A percentile compares a stretch with the other conserved stretches of the same genome.
These are phyloP conservation scores for Pediacus dermestoides DNA, from an alignment of 2,888 invertebrate genomes.

Conservation along the genomic window DNA sequence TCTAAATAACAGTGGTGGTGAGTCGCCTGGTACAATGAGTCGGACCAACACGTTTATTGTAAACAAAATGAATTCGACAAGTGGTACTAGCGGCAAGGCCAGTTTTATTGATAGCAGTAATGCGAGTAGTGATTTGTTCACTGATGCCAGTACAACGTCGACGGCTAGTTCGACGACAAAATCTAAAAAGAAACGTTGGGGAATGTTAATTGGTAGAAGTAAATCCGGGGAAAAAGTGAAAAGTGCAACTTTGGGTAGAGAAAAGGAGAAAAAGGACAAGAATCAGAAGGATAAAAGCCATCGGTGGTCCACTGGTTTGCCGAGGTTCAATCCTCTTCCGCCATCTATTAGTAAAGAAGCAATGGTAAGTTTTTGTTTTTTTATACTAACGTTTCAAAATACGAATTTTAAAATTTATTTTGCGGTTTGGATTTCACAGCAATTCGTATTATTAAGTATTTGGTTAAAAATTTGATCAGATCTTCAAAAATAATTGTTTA, in stretches of 20 bases:
- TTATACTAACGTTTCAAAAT: no score
- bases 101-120: constrained; percentile 16
- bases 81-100: constrained; percentile 13
- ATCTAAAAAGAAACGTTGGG: constrained; percentile 62
- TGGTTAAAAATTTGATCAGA: no score
- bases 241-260: constrained; percentile 67
- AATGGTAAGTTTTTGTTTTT: constrained; percentile 56
- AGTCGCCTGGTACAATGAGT: constrained; percentile 4
- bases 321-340: constrained; percentile 67
- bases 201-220: constrained; percentile 62
- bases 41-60: constrained; percentile 2
- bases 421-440: no score
- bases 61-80: constrained; percentile 18
- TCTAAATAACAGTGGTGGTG: constrained; percentile 4
- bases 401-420: no score
- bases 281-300: constrained; percentile 56
- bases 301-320: constrained; percentile 70
- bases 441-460: no score
- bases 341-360: constrained; percentile 77
- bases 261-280: constrained; percentile 55
- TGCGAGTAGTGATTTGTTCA: constrained; percentile 23
- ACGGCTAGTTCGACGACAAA: constrained; percentile 32
- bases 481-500: no score
- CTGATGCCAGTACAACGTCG: constrained; percentile 30
- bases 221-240: constrained; percentile 59